Evolutionary conservation across 2,888 invertebrate genomes (phyloP).

Genomic region (Pyrrhosoma nymphula): DNA sequence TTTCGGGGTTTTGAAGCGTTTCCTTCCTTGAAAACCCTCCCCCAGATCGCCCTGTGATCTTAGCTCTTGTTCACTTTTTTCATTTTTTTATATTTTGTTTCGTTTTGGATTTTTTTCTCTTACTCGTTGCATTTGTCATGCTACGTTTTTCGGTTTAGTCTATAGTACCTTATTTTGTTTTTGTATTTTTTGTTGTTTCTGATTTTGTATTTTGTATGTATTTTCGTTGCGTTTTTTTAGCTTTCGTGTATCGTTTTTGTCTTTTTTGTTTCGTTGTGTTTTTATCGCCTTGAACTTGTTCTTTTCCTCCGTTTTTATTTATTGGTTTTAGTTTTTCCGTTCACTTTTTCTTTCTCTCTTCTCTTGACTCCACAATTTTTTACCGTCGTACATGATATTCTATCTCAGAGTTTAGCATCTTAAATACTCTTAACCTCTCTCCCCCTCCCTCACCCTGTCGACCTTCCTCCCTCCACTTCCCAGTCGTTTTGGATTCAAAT

Average conservation of each 20-base stretch:
- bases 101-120: background rate
- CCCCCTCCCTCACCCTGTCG: too few species aligned
- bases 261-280: background rate
- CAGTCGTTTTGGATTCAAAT: background rate
- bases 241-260: background rate
- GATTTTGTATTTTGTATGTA: too few species aligned
- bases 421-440: too few species aligned
- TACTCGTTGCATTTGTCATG: background rate
- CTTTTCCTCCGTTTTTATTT: background rate
- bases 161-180: background rate
- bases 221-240: background rate
- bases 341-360: too few species aligned
- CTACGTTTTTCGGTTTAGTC: background rate
- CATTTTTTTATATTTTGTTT: too few species aligned
- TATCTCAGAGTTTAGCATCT: too few species aligned
- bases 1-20: too few species aligned
- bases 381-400: too few species aligned
- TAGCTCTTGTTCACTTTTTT: too few species aligned
- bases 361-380: too few species aligned
- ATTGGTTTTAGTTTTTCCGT: background rate
- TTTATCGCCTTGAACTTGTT: background rate
- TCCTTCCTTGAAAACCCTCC: too few species aligned
- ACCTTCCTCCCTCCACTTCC: background rate
- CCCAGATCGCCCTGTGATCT: too few species aligned
- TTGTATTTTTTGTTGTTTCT: background rate